Conservation (phyloP, 30 jellyfish, hydroid and myxozoan genomes). For the Sanderia malayensis region DNA sequence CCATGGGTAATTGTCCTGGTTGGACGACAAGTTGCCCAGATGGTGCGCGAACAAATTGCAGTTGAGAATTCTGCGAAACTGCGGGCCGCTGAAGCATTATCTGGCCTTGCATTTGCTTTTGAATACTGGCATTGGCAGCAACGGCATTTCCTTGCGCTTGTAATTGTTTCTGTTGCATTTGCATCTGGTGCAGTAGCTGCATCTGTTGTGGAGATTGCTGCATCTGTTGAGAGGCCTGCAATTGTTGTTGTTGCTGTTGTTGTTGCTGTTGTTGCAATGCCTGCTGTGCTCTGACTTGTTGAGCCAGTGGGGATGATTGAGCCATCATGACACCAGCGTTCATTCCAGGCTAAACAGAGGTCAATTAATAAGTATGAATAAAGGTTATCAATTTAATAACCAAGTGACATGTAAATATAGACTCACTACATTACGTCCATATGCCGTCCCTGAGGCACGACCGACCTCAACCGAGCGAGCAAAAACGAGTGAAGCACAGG, state of each 20-base stretch:
- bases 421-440: too few species aligned
- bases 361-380: not conserved
- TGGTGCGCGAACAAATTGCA: slow-evolving; percentile 5
- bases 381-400: not conserved
- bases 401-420: not conserved
- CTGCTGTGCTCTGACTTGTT: slow-evolving; percentile 12
- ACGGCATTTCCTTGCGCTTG: slow-evolving; percentile 1
- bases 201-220: not conserved
- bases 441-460: not conserved
- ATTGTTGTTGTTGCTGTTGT: slow-evolving; percentile 7
- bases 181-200: not conserved
- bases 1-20: not conserved
- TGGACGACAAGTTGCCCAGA: not conserved
- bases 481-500: too few species aligned
- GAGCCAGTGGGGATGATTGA: not conserved
- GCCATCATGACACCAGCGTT: not conserved
- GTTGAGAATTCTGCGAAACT: not conserved
- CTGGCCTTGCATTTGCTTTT: not conserved
- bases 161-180: slow-evolving; percentile 2
- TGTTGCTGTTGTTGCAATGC: slow-evolving; percentile 3
- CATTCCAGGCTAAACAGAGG: not conserved
- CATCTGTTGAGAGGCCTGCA: not conserved
- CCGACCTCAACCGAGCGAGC: not conserved
- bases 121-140: not conserved
- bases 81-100: not conserved